Conservation (phyloP, 2,888 invertebrate species). For the Neoaliturus tenellus region DNA sequence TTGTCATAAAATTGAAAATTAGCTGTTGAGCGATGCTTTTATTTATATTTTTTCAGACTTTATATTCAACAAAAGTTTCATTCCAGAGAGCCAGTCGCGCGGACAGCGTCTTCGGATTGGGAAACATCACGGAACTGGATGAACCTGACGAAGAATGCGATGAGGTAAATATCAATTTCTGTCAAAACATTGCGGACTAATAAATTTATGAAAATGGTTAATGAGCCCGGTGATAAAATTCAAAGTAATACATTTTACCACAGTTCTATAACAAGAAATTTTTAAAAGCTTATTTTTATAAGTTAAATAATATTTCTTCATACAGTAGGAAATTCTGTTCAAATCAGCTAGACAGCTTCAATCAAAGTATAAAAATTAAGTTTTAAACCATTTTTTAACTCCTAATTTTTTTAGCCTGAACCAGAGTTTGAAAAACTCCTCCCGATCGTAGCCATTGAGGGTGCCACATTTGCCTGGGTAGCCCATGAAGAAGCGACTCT, state of each 20-base stretch:
- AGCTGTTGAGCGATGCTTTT: too few relatives aligned
- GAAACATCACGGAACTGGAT: conserved; percentile 60
- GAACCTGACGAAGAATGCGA: conserved; percentile 59
- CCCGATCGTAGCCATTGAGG: conserved; percentile 30
- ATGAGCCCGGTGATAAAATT: too few relatives aligned
- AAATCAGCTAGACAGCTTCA: too few relatives aligned
- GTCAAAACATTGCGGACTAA: too few relatives aligned
- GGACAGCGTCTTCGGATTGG: conserved; percentile 61
- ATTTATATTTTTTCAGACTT: too few relatives aligned
- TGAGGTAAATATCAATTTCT: conserved; percentile 19
- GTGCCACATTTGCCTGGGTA: conserved; percentile 56
- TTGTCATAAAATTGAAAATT: too few relatives aligned
- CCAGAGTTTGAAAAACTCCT: not conserved
- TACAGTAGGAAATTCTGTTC: too few relatives aligned
- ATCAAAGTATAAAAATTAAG: too few relatives aligned
- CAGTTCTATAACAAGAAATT: not conserved
- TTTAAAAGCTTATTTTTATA: not conserved
- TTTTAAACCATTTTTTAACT: too few relatives aligned
- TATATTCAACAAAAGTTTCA: not conserved
- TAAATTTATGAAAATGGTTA: too few relatives aligned
- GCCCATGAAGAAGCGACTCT: conserved; percentile 60
- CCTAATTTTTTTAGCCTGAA: not conserved
- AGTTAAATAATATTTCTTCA: too few relatives aligned
- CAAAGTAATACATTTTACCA: too few relatives aligned
- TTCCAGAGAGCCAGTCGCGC: conserved; percentile 32